phyloP scores from a whole-genome alignment of 2,797 vertebrate genomes.

The Acrocephalus scirpaceus region DNA sequence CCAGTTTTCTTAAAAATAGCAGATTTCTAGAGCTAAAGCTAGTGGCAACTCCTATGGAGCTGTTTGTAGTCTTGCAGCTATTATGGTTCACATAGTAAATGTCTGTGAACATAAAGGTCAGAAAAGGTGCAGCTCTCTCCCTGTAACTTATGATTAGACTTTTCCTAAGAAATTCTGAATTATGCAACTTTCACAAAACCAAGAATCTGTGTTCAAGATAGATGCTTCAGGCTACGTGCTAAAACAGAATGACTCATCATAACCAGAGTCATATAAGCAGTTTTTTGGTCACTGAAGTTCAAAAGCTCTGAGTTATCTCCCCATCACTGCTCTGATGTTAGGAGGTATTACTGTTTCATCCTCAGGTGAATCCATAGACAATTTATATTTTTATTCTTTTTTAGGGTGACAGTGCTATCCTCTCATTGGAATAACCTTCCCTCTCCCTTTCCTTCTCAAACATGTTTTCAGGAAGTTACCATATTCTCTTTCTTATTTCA shows the following conservation, averaged over 20 bases:
- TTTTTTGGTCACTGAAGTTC: neutral
- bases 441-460: neutral
- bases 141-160: neutral
- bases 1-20: neutral
- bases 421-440: neutral
- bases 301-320: neutral
- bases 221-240: neutral
- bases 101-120: neutral
- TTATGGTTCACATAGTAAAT: neutral
- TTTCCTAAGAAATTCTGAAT: neutral
- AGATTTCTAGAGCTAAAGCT: neutral
- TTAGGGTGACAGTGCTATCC: neutral
- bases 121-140: neutral
- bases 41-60: neutral
- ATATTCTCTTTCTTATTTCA: neutral
- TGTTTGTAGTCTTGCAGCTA: neutral
- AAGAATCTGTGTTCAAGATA: neutral
- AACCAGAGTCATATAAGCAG: neutral
- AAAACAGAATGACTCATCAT: neutral
- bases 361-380: neutral
- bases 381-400: neutral
- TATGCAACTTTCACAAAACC: neutral
- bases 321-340: neutral
- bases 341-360: neutral
- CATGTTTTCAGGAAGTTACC: neutral